Conservation (phyloP, 2,113 vertebrate genomes). For the Dipodomys stephensi region DNA sequence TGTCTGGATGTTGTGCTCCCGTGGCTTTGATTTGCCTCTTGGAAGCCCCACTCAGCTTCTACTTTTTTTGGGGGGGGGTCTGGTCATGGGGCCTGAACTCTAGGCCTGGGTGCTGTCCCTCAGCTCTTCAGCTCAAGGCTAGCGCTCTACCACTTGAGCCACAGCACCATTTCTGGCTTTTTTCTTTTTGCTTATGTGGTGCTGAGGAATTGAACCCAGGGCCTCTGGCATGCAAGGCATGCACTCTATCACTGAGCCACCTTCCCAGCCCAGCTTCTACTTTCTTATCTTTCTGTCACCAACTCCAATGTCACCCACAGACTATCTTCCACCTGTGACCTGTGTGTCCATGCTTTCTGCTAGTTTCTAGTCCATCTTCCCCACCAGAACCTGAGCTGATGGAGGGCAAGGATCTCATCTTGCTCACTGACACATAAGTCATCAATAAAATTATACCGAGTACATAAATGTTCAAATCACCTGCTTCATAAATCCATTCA, state of each 20-base stretch:
- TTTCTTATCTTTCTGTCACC: background rate
- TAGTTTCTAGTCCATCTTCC: background rate
- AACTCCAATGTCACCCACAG: background rate
- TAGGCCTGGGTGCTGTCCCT: too few species aligned
- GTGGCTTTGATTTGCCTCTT: background rate
- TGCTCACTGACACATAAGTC: background rate
- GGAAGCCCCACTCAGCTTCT: background rate
- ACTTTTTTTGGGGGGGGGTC: background rate
- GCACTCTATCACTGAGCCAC: too few species aligned
- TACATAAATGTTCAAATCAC: background rate
- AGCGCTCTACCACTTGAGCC: too few species aligned
- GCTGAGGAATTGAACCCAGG: too few species aligned
- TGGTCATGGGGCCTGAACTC: too few species aligned
- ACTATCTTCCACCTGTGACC: background rate
- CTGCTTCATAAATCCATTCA: background rate
- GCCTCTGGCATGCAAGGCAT: too few species aligned
- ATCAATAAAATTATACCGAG: background rate
- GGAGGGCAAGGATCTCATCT: background rate
- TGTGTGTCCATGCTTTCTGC: background rate
- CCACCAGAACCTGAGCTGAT: background rate
- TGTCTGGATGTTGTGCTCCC: accelerated
- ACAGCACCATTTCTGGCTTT: too few species aligned
- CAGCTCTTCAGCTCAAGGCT: too few species aligned
- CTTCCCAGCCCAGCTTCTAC: background rate
- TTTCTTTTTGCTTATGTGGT: too few species aligned